Conservation (phyloP, 2,888 invertebrate genomes). For the Argyra leucocephala region DNA sequence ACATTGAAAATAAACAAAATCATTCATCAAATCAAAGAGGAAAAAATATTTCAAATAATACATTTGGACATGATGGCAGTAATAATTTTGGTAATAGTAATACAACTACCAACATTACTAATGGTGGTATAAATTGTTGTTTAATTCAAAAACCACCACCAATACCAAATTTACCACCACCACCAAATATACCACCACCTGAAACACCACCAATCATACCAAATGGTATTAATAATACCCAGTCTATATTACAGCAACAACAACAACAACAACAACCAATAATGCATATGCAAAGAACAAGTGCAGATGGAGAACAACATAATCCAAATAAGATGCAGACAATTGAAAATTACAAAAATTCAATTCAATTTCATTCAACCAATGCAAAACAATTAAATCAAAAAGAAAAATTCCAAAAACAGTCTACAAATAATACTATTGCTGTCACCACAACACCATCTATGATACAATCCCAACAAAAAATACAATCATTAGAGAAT, state of each 20-base stretch:
- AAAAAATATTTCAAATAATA: constrained; percentile 14
- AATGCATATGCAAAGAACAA: constrained; percentile 27
- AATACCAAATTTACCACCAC: constrained; percentile 7
- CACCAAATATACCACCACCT: constrained; percentile 4
- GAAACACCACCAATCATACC: not conserved
- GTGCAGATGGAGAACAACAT: constrained; percentile 33
- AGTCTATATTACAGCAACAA: no score
- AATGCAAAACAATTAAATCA: not conserved
- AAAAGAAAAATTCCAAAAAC: not conserved
- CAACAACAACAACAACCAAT: no score
- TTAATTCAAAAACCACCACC: constrained; percentile 15
- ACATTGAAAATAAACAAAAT: constrained; percentile 17
- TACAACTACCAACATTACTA: not conserved
- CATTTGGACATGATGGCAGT: constrained; percentile 16
- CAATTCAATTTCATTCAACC: not conserved
- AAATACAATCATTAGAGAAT: not conserved
- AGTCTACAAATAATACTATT: not conserved
- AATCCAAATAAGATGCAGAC: constrained; percentile 12
- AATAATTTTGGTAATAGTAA: constrained; percentile 5
- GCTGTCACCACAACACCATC: no score
- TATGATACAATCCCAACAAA: not conserved
- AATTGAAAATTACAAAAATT: not conserved
- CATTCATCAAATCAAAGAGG: constrained; percentile 15
- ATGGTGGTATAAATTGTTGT: constrained; percentile 11
- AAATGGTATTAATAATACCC: not conserved